Conservation (phyloP, 2,888 invertebrate genomes). For the Phymatocera aterrima region DNA sequence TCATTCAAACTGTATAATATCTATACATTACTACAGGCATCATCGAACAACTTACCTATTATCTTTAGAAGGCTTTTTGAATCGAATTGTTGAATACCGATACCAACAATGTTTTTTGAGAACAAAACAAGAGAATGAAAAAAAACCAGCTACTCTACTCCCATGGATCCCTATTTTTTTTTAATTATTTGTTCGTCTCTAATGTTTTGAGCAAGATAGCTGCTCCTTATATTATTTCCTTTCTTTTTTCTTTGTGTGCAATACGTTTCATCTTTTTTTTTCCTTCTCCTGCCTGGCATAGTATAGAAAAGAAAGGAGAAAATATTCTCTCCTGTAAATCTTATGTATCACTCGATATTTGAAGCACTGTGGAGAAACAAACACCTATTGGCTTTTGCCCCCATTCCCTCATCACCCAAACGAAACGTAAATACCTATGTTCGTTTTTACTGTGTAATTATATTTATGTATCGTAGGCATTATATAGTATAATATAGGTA, state of each 20-base stretch:
- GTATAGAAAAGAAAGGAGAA: too few relatives aligned
- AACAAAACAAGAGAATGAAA: neutral
- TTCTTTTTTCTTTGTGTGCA: neutral
- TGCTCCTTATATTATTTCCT: neutral
- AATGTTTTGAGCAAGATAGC: constrained; percentile 3
- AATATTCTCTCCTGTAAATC: too few relatives aligned
- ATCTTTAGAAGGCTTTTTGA: neutral
- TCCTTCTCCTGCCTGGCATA: too few relatives aligned
- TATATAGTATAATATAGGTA: too few relatives aligned
- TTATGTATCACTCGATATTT: too few relatives aligned
- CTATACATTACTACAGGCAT: neutral
- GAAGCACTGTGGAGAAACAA: too few relatives aligned
- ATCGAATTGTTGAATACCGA: constrained; percentile 14
- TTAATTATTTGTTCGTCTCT: too few relatives aligned
- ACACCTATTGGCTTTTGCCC: too few relatives aligned
- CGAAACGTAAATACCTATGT: neutral
- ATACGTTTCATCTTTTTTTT: constrained; percentile 37
- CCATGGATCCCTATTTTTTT: constrained; percentile 13
- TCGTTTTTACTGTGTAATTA: constrained; percentile 12
- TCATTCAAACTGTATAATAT: neutral
- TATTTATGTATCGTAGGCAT: neutral
- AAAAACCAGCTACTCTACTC: neutral
- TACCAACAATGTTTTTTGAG: neutral
- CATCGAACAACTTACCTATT: too few relatives aligned
- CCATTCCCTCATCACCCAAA: too few relatives aligned